Evolutionary conservation across 2,888 invertebrate genomes (phyloP).

Genomic region (Oscheius sp.): DNA sequence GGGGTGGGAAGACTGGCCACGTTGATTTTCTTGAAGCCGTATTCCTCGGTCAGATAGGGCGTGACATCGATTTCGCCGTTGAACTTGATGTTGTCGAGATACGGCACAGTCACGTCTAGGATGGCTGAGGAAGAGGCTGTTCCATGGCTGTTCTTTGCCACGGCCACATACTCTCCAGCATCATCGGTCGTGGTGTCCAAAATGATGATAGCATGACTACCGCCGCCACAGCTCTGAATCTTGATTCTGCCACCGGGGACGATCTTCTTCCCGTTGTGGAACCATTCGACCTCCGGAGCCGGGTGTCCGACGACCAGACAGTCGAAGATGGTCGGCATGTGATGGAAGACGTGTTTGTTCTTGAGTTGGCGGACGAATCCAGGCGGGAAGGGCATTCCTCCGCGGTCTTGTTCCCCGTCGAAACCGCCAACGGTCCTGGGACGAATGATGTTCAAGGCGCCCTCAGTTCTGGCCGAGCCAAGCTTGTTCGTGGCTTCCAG

Average conservation of each 20-base stretch:
- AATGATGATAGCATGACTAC: constrained; percentile 72
- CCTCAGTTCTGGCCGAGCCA: constrained; percentile 72
- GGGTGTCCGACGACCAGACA: constrained; percentile 72
- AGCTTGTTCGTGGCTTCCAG: constrained; percentile 72
- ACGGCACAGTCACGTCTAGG: constrained; percentile 72
- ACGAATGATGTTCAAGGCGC: constrained; percentile 66
- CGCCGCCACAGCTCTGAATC: constrained; percentile 72
- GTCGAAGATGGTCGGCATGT: constrained; percentile 73
- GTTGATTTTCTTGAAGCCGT: constrained; percentile 72
- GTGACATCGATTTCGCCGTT: constrained; percentile 70
- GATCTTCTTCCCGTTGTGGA: constrained; percentile 75
- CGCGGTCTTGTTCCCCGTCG: constrained; percentile 54
- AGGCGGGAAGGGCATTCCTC: constrained; percentile 72
- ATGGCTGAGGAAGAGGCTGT: constrained; percentile 69
- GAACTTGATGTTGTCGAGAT: constrained; percentile 72
- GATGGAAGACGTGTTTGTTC: constrained; percentile 73
- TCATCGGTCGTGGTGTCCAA: constrained; percentile 70
- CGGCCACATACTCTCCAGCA: constrained; percentile 71
- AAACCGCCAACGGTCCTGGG: constrained; percentile 56
- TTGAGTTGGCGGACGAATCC: constrained; percentile 73
- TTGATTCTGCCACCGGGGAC: constrained; percentile 74
- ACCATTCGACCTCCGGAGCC: constrained; percentile 70
- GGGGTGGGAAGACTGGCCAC: constrained; percentile 82
- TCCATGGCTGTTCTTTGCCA: constrained; percentile 70
- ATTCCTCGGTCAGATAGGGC: constrained; percentile 73